Evolutionary conservation across 2,113 vertebrate genomes (phyloP), one percentile per base, ranked within the genome.

Genomic region (Puntigrus tetrazona): DNA sequence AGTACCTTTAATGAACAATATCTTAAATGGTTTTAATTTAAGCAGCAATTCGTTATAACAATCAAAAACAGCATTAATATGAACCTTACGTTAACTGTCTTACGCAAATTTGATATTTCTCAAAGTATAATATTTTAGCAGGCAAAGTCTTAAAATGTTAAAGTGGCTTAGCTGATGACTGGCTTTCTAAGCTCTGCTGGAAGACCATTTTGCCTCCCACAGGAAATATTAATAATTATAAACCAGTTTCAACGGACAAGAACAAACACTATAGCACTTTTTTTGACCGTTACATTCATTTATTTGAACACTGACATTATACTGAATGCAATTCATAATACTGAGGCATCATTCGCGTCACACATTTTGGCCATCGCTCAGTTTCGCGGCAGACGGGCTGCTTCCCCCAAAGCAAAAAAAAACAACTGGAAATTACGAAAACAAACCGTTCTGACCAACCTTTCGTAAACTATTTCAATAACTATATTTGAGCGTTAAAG

Each of bases 301-400:
- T 80, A 80, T 80, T 80, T 67, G 25, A 29, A 67, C 59, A 80
- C 25, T 10, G 34, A 29, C 7, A 27, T 14, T 63, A 65, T 20
- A 67, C 59, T 67, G 18, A 50, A 47, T 9, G 59, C 25, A 67
- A 13, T 80, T 34, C 1, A 31, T 31, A 80, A 80, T 22, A 80
- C 78, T 50, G 59, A 31, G 61, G 18, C 25, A 45, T 47, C 61
- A 67, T n/a, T 80, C 14, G 8, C 7, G 47, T 2, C 41, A 47
- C 41, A 47, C 78, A 67, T 63, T 79, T 38, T 38, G 50, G 11
- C 55, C 25, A 61, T 7, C 10, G 11, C 55, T 79, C 34, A 75
- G 43, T 25, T 59, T 59, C 45, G n/a, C 9, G 6, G 47, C 16
- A n/a, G 50, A 1, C 18, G n/a, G 29, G 3, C 29, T 7, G 5